Percentiles rank a stretch among this genome's conserved stretches.
phyloP scores from a whole-genome alignment of 2,113 vertebrate genomes.

The Desmodus rotundus region DNA sequence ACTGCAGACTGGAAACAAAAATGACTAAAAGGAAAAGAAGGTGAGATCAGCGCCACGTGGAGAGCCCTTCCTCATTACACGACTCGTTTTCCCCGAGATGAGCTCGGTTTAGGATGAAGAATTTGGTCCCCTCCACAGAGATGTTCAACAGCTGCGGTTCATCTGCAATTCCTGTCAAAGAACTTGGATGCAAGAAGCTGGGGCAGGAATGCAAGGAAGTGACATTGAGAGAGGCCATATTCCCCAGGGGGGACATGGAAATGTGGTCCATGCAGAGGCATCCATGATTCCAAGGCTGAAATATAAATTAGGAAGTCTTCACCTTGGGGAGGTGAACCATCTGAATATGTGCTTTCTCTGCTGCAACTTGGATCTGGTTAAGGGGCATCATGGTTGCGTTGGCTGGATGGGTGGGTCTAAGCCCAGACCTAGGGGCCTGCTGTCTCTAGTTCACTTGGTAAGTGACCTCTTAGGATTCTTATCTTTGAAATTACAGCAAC shows the following conservation, averaged over 20 bases:
- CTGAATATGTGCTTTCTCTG: not conserved
- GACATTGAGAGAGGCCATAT: conserved; percentile 28
- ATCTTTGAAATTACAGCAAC: not conserved
- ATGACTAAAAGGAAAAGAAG: conserved; percentile 45
- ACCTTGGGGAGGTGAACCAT: not conserved
- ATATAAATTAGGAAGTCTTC: not conserved
- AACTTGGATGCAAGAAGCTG: conserved; percentile 41
- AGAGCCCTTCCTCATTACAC: not conserved
- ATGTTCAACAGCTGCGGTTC: conserved; percentile 46
- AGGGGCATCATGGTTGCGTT: not conserved
- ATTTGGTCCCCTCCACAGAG: not conserved
- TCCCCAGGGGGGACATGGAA: conserved; percentile 9
- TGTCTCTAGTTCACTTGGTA: not conserved
- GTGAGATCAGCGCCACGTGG: not conserved
- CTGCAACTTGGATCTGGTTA: not conserved
- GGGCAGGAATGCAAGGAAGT: conserved; percentile 42
- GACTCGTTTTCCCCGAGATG: rapidly evolving
- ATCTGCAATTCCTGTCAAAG: conserved; percentile 63
- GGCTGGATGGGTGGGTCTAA: not conserved
- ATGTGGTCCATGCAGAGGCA: conserved; percentile 15
- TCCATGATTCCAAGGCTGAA: not conserved
- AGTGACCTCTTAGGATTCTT: not conserved
- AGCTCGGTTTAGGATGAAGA: conserved; percentile 46
- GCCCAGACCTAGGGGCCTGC: not conserved
- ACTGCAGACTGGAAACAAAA: conserved; percentile 3